Conservation (phyloP, 2,797 vertebrate genomes). For the Phalloptychus januarius region DNA sequence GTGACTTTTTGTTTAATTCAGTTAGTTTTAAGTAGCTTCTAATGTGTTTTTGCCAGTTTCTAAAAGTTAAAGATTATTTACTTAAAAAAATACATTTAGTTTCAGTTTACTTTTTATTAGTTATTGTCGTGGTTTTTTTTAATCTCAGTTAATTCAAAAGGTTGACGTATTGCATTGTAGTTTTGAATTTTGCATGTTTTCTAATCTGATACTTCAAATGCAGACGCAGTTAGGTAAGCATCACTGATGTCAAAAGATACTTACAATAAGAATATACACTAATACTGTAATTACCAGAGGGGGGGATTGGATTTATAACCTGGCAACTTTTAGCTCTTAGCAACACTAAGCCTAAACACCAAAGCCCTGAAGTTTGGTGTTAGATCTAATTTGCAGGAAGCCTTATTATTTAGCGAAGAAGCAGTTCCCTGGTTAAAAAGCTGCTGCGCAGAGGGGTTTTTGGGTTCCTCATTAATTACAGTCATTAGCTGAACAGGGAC, state of each 20-base stretch:
- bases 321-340: background rate
- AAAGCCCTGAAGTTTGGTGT: background rate
- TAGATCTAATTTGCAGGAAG: background rate
- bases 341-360: background rate
- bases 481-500: conserved; percentile 12
- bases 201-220: no score
- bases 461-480: conserved; percentile 19
- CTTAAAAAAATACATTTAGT: no score
- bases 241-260: background rate
- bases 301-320: background rate
- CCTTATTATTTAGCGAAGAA: background rate
- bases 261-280: background rate
- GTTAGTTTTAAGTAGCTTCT: no score
- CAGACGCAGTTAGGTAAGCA: background rate
- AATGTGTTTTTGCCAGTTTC: no score
- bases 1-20: no score
- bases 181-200: no score
- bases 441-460: background rate
- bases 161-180: no score
- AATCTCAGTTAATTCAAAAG: no score
- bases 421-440: background rate
- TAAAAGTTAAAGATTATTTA: no score
- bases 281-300: background rate
- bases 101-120: no score
- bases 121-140: no score